Base-by-base conservation (phyloP, 2,113 vertebrate genomes). In the Chaetorhynchus papuensis region DNA sequence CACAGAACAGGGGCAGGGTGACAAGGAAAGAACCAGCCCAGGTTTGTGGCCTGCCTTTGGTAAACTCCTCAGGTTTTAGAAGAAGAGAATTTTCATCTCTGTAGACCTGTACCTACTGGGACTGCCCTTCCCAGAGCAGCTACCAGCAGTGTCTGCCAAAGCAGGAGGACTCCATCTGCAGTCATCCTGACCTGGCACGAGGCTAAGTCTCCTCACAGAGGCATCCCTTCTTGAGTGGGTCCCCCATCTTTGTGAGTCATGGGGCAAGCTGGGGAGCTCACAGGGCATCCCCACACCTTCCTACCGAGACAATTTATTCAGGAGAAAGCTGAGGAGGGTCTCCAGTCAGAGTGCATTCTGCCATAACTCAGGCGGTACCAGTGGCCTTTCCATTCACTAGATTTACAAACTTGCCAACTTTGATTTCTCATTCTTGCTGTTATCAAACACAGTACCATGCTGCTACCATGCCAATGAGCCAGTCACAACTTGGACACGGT, bases 201-300 rank as follows among this genome's bases (percentile, higher is more conserved):
- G 21, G 28, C 49, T 23, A 6, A 35, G n/a, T 10, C n/a, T 92
- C 45, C 50, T 66, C 64, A 47, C 53, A 61, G 47, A 49, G 31
- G 9, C 49, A 49, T 21, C 27, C 30, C 7, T 7, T 47, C 24
- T 2, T 16, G 16, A 5, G 24, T 5, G 27, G 21, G 27, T 64
- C 10, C 37, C 41, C 12, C 10, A 12, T 4, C 66, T 63, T 61
- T 50, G 26, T 45, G 68, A 37, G 31, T 23, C 37, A 5, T 7
- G 10, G 71, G 15, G 15, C 27, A n/a, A 45, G 11, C 10, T 16
- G 57, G 16, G 24, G 3, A 37, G 7, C 41, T 49, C 18, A 2
- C 27, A 15, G 41, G n/a, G 63, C 70, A 57, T 42, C 20, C 28
- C 33, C 59, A 13, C 0, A 0, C 31, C 4, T 33, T 83, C 44